Conservation (phyloP, 2,888 invertebrate species). For the Selenia dentaria region DNA sequence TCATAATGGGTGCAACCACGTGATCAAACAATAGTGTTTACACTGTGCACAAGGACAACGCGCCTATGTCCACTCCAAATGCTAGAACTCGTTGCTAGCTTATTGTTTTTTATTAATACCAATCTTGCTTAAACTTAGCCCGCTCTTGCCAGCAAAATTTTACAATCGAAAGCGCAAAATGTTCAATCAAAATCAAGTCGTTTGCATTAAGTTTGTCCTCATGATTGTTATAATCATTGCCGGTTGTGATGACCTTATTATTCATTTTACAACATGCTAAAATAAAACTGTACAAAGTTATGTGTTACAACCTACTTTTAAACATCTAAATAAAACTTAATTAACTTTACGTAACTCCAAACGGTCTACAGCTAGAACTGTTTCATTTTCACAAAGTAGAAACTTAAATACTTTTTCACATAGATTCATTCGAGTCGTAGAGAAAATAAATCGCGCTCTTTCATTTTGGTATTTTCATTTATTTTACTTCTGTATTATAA, state of each 20-base stretch:
- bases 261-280: slow-evolving; percentile 5
- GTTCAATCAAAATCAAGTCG: slow-evolving; percentile 4
- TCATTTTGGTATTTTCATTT: slow-evolving; percentile 15
- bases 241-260: slow-evolving; percentile 3
- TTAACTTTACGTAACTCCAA: slow-evolving; percentile 20
- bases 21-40: slow-evolving; percentile 80
- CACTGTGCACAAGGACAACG: slow-evolving; percentile 65
- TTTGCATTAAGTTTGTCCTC: slow-evolving; percentile 10
- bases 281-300: too few species aligned
- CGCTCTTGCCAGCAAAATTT: slow-evolving; percentile 19
- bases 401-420: slow-evolving; percentile 10
- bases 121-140: slow-evolving; percentile 40
- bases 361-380: background rate
- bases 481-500: slow-evolving; percentile 22
- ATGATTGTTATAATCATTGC: too few species aligned
- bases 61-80: slow-evolving; percentile 45
- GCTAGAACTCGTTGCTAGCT: slow-evolving; percentile 48
- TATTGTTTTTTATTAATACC: slow-evolving; percentile 48
- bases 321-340: slow-evolving; percentile 19
- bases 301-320: slow-evolving; percentile 22
- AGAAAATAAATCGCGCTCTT: slow-evolving; percentile 5
- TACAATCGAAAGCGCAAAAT: slow-evolving; percentile 7
- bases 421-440: slow-evolving; percentile 2
- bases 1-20: slow-evolving; percentile 71
- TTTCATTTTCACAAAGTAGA: slow-evolving; percentile 14